A percentile compares a stretch with the other conserved stretches of the same genome.
These are phyloP conservation scores for Marmota monax DNA, from an alignment of 2,113 vertebrate species.

Conservation along the genomic window DNA sequence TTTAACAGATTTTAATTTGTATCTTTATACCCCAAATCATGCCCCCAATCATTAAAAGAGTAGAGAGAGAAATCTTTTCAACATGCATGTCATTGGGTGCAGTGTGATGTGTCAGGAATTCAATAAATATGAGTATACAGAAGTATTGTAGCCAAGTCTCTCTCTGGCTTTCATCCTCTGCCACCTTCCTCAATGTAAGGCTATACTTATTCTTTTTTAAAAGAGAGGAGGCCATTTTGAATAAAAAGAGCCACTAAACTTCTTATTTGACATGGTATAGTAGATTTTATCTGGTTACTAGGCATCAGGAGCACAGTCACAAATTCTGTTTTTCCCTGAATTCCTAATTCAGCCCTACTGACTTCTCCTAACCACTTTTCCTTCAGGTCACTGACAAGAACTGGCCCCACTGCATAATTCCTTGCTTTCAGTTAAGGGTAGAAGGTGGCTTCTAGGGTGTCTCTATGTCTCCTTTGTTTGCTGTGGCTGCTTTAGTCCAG, in stretches of 20 bases:
- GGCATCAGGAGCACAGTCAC: background rate
- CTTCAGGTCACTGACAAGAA: constrained; percentile 9
- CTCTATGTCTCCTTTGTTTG: background rate
- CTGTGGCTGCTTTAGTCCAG: background rate
- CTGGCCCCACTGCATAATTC: background rate
- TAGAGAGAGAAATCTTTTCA: background rate
- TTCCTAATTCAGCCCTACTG: background rate
- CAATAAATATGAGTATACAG: constrained; percentile 15
- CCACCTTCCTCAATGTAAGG: background rate
- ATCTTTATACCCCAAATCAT: constrained; percentile 8
- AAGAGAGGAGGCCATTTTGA: background rate
- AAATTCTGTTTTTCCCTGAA: constrained; percentile 8
- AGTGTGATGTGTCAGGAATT: background rate
- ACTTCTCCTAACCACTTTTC: background rate
- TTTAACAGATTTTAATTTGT: constrained; percentile 51
- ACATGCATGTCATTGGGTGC: background rate
- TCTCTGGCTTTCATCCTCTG: background rate
- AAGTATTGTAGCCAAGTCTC: background rate
- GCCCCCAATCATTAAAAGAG: background rate
- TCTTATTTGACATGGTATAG: background rate
- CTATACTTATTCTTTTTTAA: constrained; percentile 41
- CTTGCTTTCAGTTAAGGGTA: background rate
- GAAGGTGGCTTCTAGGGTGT: background rate
- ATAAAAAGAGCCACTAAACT: background rate
- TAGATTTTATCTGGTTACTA: constrained; percentile 15